Evolutionary conservation across 1,140 invertebrate species (phyloP), one percentile per base, ranked within the genome.

Genomic region (Belonocnema kinseyi): DNA sequence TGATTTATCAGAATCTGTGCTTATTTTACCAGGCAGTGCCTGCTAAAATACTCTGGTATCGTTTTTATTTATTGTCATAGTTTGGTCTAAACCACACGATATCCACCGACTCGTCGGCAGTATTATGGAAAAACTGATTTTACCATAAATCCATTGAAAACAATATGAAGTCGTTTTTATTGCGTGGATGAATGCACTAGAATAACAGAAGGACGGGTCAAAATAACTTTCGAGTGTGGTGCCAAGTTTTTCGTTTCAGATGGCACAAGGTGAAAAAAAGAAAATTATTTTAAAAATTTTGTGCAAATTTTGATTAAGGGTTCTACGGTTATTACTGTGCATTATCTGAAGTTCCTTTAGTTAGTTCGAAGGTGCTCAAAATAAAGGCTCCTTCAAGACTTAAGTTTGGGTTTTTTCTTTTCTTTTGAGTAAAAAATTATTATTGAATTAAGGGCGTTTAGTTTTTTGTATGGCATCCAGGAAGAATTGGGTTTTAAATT

Each of bases 51-150:
- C 14, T 70, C 16, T 19, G 40, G 75, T 73, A 74, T 73, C 51
- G 71, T 74, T 75, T 80, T 80, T 88, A 87, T 87, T 87, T 88
- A 82, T 85, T 85, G 74, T 77, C 61, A 80, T 14, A 13, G n/a
- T 66, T 40, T 46, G n/a, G 40, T 14, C 33, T 5, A 40, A 66
- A 13, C 3, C 13, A 1, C 26, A 10, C 8, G 10, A 46, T 46
- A 10, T 46, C 53, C 72, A 51, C 58, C 21, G 21, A 81, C 82
- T 66, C 33, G 61, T 40, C 61, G 26, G 40, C 61, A 66, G 26
- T 66, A 46, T 66, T 66, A 75, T 73, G 58, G 76, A 82, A 85
- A 87, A 85, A 86, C 73, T 85, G 40, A 85, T 78, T 86, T 73
- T 19, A 78, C 33, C 54, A 82, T 66, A 46, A 66, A 66, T 40